phyloP scores from a whole-genome alignment of 2,113 vertebrate genomes.

The Aegithalos caudatus region DNA sequence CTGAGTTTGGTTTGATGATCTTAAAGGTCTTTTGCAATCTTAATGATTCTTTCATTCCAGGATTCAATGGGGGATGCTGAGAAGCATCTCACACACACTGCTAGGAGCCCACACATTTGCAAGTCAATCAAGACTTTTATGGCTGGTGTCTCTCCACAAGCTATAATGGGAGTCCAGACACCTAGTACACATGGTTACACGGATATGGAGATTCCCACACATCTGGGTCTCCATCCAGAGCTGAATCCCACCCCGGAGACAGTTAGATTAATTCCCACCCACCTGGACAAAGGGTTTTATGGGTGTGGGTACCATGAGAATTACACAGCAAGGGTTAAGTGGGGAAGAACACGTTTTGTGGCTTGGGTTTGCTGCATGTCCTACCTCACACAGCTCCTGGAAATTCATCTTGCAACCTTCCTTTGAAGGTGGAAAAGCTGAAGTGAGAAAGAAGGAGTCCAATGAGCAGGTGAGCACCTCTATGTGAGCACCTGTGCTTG shows the following conservation, averaged over 20 bases:
- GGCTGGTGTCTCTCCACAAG: background rate
- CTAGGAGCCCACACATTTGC: background rate
- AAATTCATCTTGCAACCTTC: background rate
- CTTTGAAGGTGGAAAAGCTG: background rate
- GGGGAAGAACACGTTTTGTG: background rate
- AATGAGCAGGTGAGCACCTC: background rate
- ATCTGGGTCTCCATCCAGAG: background rate
- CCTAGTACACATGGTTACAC: rapidly evolving
- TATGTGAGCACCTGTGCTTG: background rate
- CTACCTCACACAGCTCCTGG: background rate
- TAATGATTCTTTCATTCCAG: background rate
- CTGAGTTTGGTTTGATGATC: background rate
- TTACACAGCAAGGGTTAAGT: background rate
- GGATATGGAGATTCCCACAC: background rate
- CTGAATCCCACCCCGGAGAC: background rate
- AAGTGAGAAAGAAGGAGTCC: background rate
- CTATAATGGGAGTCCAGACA: background rate
- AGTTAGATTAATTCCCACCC: background rate
- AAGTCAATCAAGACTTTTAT: background rate
- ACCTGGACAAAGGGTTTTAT: background rate
- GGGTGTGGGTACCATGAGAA: background rate
- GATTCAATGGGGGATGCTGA: background rate
- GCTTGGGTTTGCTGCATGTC: background rate
- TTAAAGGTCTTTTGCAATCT: background rate
- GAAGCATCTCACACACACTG: background rate